Evolutionary conservation across 2,888 invertebrate genomes (phyloP).

Genomic region (Allolobophora icterica): DNA sequence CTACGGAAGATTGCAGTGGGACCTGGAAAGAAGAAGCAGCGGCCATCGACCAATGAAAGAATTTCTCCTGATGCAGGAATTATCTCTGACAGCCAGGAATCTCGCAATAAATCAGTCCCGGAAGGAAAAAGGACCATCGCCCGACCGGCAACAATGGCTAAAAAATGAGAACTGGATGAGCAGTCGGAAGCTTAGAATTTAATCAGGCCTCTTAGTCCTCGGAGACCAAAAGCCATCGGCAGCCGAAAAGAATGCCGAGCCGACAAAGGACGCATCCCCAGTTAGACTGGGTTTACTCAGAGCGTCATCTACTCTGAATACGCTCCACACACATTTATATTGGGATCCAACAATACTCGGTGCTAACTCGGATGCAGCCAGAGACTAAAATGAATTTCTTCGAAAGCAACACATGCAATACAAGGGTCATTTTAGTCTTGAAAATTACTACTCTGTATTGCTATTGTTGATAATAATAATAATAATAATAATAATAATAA

Average conservation of each 20-base stretch:
- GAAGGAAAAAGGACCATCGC: neutral
- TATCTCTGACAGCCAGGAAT: neutral
- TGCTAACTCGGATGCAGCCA: neutral
- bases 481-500: no score
- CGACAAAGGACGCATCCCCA: neutral
- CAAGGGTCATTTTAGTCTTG: no score
- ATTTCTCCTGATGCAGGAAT: neutral
- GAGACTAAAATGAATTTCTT: neutral
- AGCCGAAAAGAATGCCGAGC: neutral
- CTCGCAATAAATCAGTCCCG: neutral
- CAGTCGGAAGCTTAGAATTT: neutral
- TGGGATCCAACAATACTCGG: neutral
- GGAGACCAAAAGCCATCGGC: neutral
- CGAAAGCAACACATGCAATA: no score
- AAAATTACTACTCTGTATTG: no score
- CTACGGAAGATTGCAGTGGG: conserved; percentile 11
- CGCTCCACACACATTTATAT: neutral
- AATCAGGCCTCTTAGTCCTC: neutral
- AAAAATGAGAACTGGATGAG: neutral
- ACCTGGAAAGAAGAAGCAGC: neutral
- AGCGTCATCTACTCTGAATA: neutral
- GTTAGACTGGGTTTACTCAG: neutral
- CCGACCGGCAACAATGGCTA: neutral
- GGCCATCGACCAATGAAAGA: neutral
- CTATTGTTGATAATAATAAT: no score